Conservation (phyloP, 1,140 invertebrate species). For the Diorhabda sublineata region DNA sequence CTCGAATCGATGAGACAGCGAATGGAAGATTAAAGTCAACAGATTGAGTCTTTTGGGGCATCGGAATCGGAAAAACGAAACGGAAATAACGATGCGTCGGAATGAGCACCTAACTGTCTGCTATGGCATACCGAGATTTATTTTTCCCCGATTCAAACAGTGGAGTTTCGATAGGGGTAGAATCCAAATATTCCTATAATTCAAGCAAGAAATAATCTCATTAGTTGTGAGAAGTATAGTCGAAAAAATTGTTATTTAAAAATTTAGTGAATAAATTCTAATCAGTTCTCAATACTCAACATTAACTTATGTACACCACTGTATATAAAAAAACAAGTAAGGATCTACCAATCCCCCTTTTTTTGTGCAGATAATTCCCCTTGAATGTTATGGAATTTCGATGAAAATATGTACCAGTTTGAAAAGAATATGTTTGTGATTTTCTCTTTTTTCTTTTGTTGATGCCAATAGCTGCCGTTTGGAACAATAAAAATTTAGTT, state of each 20-base stretch:
- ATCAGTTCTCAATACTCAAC: too few relatives aligned
- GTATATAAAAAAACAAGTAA: too few relatives aligned
- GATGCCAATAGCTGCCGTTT: background rate
- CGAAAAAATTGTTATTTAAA: too few relatives aligned
- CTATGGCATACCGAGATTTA: conserved; percentile 35
- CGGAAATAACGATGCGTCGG: conserved; percentile 40
- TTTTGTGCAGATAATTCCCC: conserved; percentile 11
- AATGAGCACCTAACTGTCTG: conserved; percentile 36
- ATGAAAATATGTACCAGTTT: conserved; percentile 9
- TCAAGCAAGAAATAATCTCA: too few relatives aligned
- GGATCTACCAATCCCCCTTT: too few relatives aligned
- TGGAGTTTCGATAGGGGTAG: background rate
- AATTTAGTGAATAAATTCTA: too few relatives aligned
- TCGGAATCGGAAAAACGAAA: conserved; percentile 36
- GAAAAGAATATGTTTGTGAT: background rate
- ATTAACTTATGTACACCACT: too few relatives aligned
- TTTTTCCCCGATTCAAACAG: conserved; percentile 23
- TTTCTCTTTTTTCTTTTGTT: background rate
- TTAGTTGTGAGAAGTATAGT: too few relatives aligned
- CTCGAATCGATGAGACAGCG: conserved; percentile 37
- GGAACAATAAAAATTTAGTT: background rate
- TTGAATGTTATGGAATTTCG: conserved; percentile 10
- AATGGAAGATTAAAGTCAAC: conserved; percentile 41
- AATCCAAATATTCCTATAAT: too few relatives aligned
- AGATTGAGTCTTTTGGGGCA: conserved; percentile 41